Percentiles rank a stretch among this genome's conserved stretches.
Evolutionary conservation across 2,797 vertebrate genomes (phyloP).

Genomic region (Orientallactaga sibirica): DNA sequence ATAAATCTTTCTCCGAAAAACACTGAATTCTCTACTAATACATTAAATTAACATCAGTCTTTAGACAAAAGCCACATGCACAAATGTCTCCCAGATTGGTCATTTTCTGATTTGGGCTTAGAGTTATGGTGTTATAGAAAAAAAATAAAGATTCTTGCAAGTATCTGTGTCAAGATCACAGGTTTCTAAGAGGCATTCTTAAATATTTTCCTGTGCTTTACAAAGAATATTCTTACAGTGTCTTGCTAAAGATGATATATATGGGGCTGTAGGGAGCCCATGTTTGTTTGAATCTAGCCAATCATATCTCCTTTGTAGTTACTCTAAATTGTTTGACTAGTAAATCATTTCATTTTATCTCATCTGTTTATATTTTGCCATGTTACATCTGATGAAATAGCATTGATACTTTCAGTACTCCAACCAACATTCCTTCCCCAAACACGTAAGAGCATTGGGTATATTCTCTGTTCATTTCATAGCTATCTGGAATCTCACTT

Average conservation of each 20-base stretch:
- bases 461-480: background rate
- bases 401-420: background rate
- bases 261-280: background rate
- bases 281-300: background rate
- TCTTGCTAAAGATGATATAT: background rate
- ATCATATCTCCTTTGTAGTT: background rate
- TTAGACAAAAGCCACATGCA: background rate
- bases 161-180: background rate
- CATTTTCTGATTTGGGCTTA: background rate
- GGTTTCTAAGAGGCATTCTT: background rate
- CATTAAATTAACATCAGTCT: too few species aligned
- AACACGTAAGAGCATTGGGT: background rate
- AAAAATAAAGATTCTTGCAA: slow-evolving; percentile 3
- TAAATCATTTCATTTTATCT: slow-evolving; percentile 25
- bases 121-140: background rate
- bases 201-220: slow-evolving; percentile 30
- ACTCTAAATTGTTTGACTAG: background rate
- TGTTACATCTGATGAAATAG: background rate
- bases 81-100: background rate
- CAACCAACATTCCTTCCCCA: background rate
- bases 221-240: background rate
- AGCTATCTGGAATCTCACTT: background rate
- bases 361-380: background rate
- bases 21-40: too few species aligned
- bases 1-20: too few species aligned